These are phyloP conservation scores for Triplophysa tibetana DNA, from an alignment of 2,113 vertebrate genomes.

Conservation along the genomic window DNA sequence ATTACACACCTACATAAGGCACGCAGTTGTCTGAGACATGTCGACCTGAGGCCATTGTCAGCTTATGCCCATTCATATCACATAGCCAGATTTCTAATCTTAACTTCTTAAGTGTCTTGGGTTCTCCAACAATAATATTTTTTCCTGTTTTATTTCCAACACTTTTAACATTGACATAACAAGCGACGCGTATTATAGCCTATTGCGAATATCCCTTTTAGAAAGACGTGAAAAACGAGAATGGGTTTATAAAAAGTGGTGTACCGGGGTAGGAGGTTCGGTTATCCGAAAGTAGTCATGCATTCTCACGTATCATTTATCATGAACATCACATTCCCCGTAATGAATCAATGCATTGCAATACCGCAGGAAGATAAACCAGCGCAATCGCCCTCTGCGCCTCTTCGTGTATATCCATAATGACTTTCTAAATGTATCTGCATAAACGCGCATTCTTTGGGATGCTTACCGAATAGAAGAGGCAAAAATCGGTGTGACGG, in stretches of 20 bases:
- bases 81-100: not conserved
- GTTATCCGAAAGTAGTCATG: not conserved
- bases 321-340: constrained; percentile 1
- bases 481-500: constrained; percentile 31
- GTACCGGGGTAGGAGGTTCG: not conserved
- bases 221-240: too few relatives aligned
- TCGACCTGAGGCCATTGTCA: constrained; percentile 19
- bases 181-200: not conserved
- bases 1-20: not conserved
- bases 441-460: not conserved
- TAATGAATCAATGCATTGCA: not conserved
- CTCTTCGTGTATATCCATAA: not conserved
- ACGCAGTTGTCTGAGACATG: constrained; percentile 3
- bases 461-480: constrained; percentile 38
- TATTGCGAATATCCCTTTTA: not conserved
- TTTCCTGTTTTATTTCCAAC: not conserved
- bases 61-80: not conserved
- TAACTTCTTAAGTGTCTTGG: constrained; percentile 11
- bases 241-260: not conserved
- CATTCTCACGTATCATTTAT: not conserved
- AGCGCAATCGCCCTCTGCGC: not conserved
- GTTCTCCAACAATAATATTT: not conserved
- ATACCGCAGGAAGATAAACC: constrained; percentile 2
- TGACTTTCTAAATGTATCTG: constrained; percentile 16
- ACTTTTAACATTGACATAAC: not conserved